Percentiles rank a stretch among this genome's conserved stretches.
Evolutionary conservation across 2,113 vertebrate genomes (phyloP).

Genomic region (Carassius carassius): DNA sequence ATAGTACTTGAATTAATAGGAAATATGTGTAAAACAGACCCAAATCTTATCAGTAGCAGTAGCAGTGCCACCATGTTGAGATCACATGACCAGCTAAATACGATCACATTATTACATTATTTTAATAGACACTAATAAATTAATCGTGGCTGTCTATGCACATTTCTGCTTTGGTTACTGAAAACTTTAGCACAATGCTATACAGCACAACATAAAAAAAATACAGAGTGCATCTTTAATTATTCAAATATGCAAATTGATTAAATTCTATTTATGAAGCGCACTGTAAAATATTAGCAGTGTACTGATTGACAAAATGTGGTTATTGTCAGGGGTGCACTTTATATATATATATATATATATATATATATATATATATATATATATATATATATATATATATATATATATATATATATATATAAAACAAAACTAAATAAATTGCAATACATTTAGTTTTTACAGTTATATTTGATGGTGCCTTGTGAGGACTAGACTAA

Average conservation of each 20-base stretch:
- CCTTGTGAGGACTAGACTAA: too few relatives aligned
- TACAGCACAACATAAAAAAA: neutral
- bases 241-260: neutral
- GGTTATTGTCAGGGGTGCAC: neutral
- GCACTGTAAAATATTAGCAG: neutral
- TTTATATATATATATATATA: too few relatives aligned
- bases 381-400: too few relatives aligned
- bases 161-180: neutral
- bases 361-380: too few relatives aligned
- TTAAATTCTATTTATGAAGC: neutral
- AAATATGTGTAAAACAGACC: neutral
- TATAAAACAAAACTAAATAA: too few relatives aligned
- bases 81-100: neutral
- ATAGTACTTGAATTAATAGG: neutral
- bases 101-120: neutral
- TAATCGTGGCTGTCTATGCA: neutral
- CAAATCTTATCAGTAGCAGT: neutral
- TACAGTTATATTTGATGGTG: too few relatives aligned
- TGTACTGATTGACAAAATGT: conserved; percentile 7
- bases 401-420: too few relatives aligned
- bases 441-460: too few relatives aligned
- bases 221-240: neutral
- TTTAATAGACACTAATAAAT: neutral
- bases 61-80: neutral
- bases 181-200: neutral